Conservation (phyloP, 1,140 invertebrate species). For the Metaphire vulgaris region DNA sequence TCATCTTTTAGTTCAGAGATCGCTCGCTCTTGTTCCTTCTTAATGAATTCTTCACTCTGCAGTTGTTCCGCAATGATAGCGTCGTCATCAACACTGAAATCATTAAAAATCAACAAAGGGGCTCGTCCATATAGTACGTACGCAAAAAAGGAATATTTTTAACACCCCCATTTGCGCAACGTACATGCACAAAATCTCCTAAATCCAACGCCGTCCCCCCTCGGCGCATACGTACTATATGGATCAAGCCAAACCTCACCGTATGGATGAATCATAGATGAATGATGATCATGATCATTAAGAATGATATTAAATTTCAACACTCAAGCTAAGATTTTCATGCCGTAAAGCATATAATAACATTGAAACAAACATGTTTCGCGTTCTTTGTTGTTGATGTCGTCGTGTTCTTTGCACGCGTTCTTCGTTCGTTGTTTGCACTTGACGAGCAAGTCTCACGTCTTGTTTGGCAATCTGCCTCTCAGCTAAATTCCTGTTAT, state of each 20-base stretch:
- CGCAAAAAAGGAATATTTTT: no score
- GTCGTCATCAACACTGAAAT: not conserved
- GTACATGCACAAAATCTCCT: no score
- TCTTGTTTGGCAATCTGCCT: not conserved
- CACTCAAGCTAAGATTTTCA: not conserved
- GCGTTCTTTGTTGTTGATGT: not conserved
- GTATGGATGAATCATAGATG: no score
- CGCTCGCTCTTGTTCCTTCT: not conserved
- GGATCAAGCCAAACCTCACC: no score
- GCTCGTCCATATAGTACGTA: not conserved
- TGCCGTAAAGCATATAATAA: not conserved
- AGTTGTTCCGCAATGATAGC: not conserved
- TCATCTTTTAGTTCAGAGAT: not conserved
- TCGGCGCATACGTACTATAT: no score
- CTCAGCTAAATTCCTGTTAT: not conserved
- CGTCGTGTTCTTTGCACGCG: not conserved
- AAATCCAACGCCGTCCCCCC: no score
- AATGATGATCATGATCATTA: not conserved
- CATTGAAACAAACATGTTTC: not conserved
- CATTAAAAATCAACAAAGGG: not conserved
- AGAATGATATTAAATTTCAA: not conserved
- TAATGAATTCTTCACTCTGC: not conserved
- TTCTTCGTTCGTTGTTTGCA: not conserved
- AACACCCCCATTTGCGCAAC: no score
- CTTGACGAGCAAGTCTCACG: not conserved